Percentiles rank a stretch among this genome's conserved stretches.
Evolutionary conservation across 2,797 vertebrate genomes (phyloP).

Genomic region (Pseudochirops cupreus): DNA sequence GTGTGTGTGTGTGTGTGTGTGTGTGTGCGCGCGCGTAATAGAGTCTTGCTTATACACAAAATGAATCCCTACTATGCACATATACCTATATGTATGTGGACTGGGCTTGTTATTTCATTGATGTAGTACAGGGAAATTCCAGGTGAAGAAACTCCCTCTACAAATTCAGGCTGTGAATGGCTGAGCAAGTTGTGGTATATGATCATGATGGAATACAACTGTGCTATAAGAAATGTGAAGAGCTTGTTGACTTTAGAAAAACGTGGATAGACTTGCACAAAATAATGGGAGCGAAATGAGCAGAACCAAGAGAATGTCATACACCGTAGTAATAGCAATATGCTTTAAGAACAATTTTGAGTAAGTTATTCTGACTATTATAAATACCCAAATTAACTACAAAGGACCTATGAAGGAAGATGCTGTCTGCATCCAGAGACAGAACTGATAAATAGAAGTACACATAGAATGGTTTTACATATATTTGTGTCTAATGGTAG

Average conservation of each 20-base stretch:
- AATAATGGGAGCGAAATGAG: not conserved
- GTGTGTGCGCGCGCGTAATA: too few species aligned
- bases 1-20: not conserved
- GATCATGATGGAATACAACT: not conserved
- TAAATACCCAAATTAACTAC: not conserved
- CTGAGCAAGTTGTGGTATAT: not conserved
- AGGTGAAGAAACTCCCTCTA: not conserved
- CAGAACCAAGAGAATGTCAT: not conserved
- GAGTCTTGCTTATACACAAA: too few species aligned
- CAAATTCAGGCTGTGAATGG: not conserved
- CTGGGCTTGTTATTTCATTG: not conserved
- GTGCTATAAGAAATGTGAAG: not conserved
- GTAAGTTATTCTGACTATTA: not conserved
- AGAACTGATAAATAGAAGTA: not conserved
- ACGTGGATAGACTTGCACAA: not conserved
- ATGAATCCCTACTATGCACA: not conserved
- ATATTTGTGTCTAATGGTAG: not conserved
- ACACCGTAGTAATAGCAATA: not conserved
- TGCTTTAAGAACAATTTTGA: not conserved
- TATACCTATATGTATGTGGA: not conserved
- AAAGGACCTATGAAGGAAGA: not conserved
- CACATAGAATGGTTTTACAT: not conserved
- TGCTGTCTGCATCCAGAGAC: not conserved
- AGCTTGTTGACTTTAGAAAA: not conserved
- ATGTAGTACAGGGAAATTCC: not conserved